Percentiles rank a stretch among this genome's conserved stretches.
Evolutionary conservation across 2,888 invertebrate genomes (phyloP).

Genomic region (Morinoia aosen): DNA sequence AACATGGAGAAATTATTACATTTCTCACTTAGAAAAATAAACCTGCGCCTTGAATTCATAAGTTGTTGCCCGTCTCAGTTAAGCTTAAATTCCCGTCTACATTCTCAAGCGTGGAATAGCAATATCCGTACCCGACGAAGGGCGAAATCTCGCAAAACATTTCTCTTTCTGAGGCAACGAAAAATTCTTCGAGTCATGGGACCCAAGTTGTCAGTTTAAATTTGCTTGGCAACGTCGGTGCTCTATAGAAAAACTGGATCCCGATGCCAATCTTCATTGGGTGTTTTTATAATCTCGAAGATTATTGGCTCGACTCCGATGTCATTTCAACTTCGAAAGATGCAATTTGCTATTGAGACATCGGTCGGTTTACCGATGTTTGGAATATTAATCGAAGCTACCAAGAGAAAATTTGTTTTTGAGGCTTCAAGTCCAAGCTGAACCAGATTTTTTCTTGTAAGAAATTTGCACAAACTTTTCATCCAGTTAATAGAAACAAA

Average conservation of each 20-base stretch:
- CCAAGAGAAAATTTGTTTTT: not conserved
- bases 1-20: too few species aligned
- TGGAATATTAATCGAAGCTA: not conserved
- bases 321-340: constrained; percentile 10
- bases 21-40: not conserved
- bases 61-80: not conserved
- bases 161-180: not conserved
- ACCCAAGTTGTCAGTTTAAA: not conserved
- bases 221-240: not conserved
- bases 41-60: not conserved
- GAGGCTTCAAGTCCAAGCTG: not conserved
- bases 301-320: constrained; percentile 4
- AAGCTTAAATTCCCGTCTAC: not conserved
- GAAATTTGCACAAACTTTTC: not conserved
- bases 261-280: not conserved
- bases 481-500: not conserved
- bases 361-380: not conserved
- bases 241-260: not conserved
- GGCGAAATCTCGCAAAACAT: not conserved
- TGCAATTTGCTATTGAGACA: not conserved
- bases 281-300: not conserved
- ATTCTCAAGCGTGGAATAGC: not conserved
- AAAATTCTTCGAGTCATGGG: not conserved
- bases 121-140: not conserved
- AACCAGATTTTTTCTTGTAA: not conserved